Evolutionary conservation across 2,113 vertebrate species (phyloP).

Genomic region (Malurus elegans): DNA sequence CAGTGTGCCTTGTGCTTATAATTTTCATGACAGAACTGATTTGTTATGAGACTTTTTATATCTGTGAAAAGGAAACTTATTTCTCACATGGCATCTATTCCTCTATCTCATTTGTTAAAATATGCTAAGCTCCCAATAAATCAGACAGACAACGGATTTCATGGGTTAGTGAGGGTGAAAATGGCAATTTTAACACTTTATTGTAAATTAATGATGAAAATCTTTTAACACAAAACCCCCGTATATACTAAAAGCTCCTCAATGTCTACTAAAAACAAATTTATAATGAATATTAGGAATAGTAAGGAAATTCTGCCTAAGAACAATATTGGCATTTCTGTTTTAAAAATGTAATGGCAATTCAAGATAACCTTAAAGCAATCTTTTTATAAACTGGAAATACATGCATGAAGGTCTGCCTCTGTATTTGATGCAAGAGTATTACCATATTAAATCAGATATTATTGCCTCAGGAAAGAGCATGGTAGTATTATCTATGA

Average conservation of each 20-base stretch:
- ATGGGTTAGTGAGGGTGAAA: conserved; percentile 54
- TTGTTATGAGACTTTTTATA: not conserved
- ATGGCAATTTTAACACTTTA: conserved; percentile 57
- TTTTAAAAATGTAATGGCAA: not conserved
- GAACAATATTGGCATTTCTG: conserved; percentile 28
- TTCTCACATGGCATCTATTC: not conserved
- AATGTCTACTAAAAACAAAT: not conserved
- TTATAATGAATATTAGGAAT: conserved; percentile 14
- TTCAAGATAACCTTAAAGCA: conserved; percentile 11
- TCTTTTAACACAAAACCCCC: not conserved
- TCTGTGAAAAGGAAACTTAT: not conserved
- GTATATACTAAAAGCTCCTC: not conserved
- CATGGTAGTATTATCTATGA: not conserved
- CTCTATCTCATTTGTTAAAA: conserved; percentile 4
- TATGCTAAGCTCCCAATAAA: conserved; percentile 14
- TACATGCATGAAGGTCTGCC: not conserved
- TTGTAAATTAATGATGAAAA: conserved; percentile 58
- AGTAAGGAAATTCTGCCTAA: conserved; percentile 19
- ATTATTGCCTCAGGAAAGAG: not conserved
- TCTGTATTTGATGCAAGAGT: not conserved
- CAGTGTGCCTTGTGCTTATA: not conserved
- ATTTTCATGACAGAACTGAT: conserved; percentile 2
- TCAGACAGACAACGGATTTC: conserved; percentile 61
- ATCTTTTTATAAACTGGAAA: not conserved
- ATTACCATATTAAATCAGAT: conserved; percentile 43